Percentiles rank a stretch among this genome's conserved stretches.
Conservation (phyloP, 2,113 vertebrate species). For the Pardalotus punctatus region DNA sequence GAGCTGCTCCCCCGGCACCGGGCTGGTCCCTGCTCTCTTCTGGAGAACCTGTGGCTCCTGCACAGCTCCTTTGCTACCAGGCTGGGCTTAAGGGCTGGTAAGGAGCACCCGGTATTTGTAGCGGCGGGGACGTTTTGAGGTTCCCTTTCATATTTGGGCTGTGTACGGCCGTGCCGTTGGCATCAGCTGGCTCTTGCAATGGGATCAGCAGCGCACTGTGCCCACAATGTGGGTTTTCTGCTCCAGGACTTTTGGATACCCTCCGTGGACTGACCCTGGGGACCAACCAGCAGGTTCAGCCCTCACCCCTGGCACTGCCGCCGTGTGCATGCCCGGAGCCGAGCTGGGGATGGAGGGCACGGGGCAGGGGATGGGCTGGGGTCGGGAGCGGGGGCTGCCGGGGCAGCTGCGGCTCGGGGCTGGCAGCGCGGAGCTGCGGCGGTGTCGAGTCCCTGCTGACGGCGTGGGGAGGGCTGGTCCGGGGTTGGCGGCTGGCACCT, state of each 20-base stretch:
- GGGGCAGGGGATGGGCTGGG: neutral
- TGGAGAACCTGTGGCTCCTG: neutral
- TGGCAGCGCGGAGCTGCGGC: neutral
- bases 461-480: neutral
- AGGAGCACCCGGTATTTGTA: fast-evolving
- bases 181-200: fast-evolving
- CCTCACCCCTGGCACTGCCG: neutral
- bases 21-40: neutral
- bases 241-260: neutral
- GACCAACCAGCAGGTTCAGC: neutral
- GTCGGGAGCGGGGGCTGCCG: neutral
- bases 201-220: fast-evolving
- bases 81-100: neutral
- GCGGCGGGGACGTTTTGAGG: fast-evolving
- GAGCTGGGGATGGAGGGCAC: neutral
- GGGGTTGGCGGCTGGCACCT: neutral
- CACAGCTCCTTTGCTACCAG: fast-evolving
- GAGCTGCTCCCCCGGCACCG: fast-evolving
- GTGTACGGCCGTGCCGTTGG: neutral
- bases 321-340: neutral
- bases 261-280: neutral
- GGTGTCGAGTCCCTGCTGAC: fast-evolving
- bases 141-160: neutral
- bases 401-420: neutral
- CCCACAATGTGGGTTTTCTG: neutral